These are phyloP conservation scores for Xanthorhoe spadicearia DNA, from an alignment of 2,888 invertebrate genomes.

Conservation along the genomic window DNA sequence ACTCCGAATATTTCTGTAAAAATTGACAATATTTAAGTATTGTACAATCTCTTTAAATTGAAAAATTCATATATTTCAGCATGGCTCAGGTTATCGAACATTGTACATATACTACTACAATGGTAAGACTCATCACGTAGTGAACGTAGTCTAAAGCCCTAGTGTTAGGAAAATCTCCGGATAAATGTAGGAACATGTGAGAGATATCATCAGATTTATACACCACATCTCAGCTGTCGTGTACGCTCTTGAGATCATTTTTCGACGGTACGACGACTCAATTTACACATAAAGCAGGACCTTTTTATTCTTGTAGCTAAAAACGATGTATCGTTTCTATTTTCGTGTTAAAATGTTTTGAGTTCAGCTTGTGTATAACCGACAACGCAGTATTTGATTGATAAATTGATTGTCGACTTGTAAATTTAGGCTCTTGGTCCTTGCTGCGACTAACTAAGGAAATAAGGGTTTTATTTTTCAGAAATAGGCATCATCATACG, in stretches of 20 bases:
- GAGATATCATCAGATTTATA: constrained; percentile 32
- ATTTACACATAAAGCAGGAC: constrained; percentile 8
- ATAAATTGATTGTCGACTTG: too few species aligned
- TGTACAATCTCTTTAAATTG: too few species aligned
- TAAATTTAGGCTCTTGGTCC: too few species aligned
- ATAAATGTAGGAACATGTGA: constrained; percentile 22
- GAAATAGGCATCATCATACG: too few species aligned
- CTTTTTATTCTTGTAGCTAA: neutral
- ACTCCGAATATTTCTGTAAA: neutral
- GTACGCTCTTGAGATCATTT: constrained; percentile 36
- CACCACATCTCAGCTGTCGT: constrained; percentile 26
- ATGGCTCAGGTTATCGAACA: neutral
- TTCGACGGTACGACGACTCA: constrained; percentile 29
- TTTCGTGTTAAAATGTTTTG: too few species aligned
- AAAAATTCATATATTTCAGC: neutral
- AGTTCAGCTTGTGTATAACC: too few species aligned
- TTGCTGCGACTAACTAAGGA: too few species aligned
- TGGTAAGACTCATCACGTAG: neutral
- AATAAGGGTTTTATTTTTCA: too few species aligned
- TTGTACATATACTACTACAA: neutral
- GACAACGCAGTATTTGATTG: too few species aligned
- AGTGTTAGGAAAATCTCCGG: constrained; percentile 14
- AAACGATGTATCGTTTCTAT: too few species aligned
- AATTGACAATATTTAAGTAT: too few species aligned
- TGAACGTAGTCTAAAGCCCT: neutral